Evolutionary conservation across 1,140 invertebrate genomes (phyloP).

Genomic region (Orius insidiosus): DNA sequence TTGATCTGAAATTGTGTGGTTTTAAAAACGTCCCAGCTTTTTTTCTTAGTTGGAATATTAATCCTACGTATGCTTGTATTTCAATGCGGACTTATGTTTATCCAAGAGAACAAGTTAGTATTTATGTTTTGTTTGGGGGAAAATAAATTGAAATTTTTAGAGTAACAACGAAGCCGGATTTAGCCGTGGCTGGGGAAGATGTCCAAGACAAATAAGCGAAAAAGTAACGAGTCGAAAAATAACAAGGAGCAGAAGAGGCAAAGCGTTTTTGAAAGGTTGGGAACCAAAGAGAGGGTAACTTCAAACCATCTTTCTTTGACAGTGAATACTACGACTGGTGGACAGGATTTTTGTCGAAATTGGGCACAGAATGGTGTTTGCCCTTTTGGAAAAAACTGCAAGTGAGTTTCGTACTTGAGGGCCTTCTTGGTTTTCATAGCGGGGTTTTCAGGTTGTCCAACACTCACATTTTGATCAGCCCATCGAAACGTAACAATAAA

Average conservation of each 20-base stretch:
- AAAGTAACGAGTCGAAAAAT: constrained; percentile 14
- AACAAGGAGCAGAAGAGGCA: constrained; percentile 27
- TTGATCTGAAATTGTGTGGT: no score
- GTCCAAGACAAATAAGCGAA: constrained; percentile 20
- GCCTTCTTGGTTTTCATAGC: constrained; percentile 14
- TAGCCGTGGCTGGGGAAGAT: constrained; percentile 17
- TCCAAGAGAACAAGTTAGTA: constrained; percentile 32
- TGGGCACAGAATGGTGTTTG: constrained; percentile 56
- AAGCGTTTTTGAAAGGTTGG: constrained; percentile 62
- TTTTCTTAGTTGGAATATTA: no score
- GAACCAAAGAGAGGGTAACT: constrained; percentile 18
- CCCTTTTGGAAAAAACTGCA: constrained; percentile 55
- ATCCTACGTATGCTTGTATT: no score
- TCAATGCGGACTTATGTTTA: no score
- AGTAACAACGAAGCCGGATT: constrained; percentile 7
- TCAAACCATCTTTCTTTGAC: constrained; percentile 27
- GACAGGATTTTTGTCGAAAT: constrained; percentile 40
- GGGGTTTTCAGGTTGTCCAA: constrained; percentile 39
- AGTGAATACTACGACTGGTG: constrained; percentile 5
- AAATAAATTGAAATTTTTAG: no score
- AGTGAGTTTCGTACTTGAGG: no score
- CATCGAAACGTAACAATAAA: constrained; percentile 46
- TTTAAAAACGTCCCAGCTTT: no score
- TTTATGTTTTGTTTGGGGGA: no score
- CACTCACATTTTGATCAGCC: constrained; percentile 53